Evolutionary conservation across 2,888 invertebrate genomes (phyloP).

Genomic region (Argyresthia goedartella): DNA sequence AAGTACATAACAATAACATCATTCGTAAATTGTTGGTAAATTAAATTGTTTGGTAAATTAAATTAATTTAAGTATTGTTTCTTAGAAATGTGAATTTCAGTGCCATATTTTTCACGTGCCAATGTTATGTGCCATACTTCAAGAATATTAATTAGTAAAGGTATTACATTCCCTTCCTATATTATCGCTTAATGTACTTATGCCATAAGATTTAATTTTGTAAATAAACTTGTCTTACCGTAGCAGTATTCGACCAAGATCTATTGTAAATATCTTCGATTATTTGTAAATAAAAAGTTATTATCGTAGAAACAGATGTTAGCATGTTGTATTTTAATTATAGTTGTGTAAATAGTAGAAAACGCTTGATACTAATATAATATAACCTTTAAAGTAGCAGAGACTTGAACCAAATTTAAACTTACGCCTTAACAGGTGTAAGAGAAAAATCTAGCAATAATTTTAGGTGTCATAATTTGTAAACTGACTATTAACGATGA

Average conservation of each 20-base stretch:
- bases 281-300: slow-evolving; percentile 8
- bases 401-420: no score
- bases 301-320: slow-evolving; percentile 21
- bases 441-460: no score
- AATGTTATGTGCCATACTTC: slow-evolving; percentile 25
- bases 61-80: background rate
- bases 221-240: slow-evolving; percentile 24
- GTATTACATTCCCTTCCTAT: background rate
- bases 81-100: background rate
- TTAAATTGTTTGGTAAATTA: no score
- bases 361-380: no score
- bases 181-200: slow-evolving; percentile 5
- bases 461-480: no score
- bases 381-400: no score
- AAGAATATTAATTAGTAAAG: background rate
- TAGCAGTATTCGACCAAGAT: slow-evolving; percentile 53
- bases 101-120: slow-evolving; percentile 13
- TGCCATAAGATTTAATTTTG: slow-evolving; percentile 15
- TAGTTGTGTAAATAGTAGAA: slow-evolving; percentile 12
- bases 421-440: no score
- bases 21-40: no score
- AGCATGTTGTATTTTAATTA: slow-evolving; percentile 17
- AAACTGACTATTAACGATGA: no score
- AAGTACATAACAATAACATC: no score
- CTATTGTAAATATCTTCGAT: slow-evolving; percentile 31